phyloP scores from a whole-genome alignment of 1,140 invertebrate genomes.

The Cherax destructor region DNA sequence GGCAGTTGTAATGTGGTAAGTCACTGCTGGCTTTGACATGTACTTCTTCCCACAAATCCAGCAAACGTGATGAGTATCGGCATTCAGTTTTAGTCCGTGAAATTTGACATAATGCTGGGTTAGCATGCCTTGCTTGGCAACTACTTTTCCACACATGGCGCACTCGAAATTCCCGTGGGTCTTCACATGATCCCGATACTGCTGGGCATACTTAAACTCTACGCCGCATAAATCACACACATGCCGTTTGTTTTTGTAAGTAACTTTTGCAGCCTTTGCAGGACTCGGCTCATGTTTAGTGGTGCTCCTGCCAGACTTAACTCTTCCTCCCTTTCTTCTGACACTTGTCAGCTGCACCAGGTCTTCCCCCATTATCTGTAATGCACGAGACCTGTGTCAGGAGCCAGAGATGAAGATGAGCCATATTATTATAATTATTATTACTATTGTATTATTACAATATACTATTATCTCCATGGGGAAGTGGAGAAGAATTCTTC shows the following conservation, averaged over 20 bases:
- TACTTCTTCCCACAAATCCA: constrained; percentile 47
- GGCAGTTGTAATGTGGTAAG: constrained; percentile 41
- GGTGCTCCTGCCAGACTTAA: background rate
- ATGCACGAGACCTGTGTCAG: constrained; percentile 45
- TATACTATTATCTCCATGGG: background rate
- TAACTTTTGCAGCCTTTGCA: constrained; percentile 13
- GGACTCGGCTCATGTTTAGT: background rate
- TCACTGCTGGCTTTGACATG: constrained; percentile 40
- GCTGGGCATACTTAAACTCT: constrained; percentile 39
- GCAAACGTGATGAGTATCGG: constrained; percentile 34
- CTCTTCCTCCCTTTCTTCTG: constrained; percentile 15
- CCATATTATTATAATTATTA: background rate
- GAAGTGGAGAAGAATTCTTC: too few relatives aligned
- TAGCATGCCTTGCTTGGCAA: constrained; percentile 35
- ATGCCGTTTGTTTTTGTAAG: constrained; percentile 23
- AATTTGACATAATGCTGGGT: constrained; percentile 49
- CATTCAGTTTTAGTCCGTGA: constrained; percentile 35
- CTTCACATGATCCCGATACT: constrained; percentile 36
- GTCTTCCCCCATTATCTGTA: constrained; percentile 37
- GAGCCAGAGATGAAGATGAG: background rate
- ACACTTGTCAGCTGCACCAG: background rate
- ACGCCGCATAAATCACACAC: constrained; percentile 29
- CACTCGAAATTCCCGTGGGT: constrained; percentile 43
- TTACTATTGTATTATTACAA: too few relatives aligned
- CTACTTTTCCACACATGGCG: constrained; percentile 36